Conservation (phyloP, 2,888 invertebrate species). For the Eupithecia tripunctaria region DNA sequence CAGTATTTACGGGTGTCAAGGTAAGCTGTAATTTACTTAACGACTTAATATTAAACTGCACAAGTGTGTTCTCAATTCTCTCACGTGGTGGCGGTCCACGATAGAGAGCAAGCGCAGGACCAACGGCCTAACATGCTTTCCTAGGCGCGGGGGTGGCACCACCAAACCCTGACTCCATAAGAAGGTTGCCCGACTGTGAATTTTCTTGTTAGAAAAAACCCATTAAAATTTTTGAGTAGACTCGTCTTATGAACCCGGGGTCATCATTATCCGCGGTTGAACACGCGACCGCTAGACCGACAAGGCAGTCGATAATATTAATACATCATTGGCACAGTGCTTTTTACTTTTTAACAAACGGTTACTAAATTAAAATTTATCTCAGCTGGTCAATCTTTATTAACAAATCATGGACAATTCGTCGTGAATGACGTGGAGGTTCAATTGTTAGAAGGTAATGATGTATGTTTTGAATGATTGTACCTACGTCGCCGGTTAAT, state of each 20-base stretch:
- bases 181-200: neutral
- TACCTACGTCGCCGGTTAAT: slow-evolving; percentile 60
- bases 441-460: slow-evolving; percentile 61
- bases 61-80: neutral
- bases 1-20: slow-evolving; percentile 55
- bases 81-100: too few relatives aligned
- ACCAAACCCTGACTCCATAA: neutral
- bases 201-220: neutral
- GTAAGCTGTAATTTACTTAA: slow-evolving; percentile 50
- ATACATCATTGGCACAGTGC: neutral
- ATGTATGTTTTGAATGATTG: slow-evolving; percentile 64
- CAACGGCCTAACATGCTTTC: neutral
- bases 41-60: neutral
- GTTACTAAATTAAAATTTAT: neutral
- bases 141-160: neutral
- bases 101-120: neutral
- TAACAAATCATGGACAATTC: neutral
- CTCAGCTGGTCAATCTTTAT: neutral
- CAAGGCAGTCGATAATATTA: neutral
- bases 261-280: neutral
- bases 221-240: neutral
- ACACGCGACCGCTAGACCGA: neutral
- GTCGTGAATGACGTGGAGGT: slow-evolving; percentile 54
- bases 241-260: neutral
- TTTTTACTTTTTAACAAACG: neutral